Percentiles rank a stretch among this genome's conserved stretches.
These are phyloP conservation scores for Calliopum simillimum DNA, from an alignment of 2,888 invertebrate species.

Conservation along the genomic window DNA sequence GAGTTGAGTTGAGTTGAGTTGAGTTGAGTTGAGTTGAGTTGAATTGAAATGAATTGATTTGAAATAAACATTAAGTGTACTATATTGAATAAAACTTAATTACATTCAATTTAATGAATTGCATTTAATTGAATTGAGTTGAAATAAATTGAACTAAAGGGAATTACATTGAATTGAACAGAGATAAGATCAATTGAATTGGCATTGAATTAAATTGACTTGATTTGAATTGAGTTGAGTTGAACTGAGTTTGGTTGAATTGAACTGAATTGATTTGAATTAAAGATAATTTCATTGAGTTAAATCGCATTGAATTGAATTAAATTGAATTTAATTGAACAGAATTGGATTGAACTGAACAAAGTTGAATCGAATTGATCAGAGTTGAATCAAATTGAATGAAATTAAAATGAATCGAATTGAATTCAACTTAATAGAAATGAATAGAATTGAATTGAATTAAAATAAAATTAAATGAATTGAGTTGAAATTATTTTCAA, in stretches of 20 bases:
- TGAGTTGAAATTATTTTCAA: slow-evolving; percentile 5
- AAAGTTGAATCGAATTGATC: slow-evolving; percentile 14
- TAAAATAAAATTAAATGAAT: too few relatives aligned
- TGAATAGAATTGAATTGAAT: too few relatives aligned
- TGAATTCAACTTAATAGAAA: too few relatives aligned
- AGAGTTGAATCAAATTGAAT: slow-evolving; percentile 12
- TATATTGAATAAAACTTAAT: slow-evolving; percentile 17
- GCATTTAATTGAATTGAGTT: slow-evolving; percentile 16
- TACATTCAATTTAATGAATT: slow-evolving; percentile 19
- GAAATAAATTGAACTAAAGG: slow-evolving; percentile 7
- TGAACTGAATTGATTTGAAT: neutral
- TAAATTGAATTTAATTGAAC: slow-evolving; percentile 5
- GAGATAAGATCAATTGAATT: slow-evolving; percentile 2
- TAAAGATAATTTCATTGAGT: neutral
- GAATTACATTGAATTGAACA: slow-evolving; percentile 15
- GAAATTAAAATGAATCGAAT: too few relatives aligned
- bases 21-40: slow-evolving; percentile 22
- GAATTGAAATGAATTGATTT: slow-evolving; percentile 25
- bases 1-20: slow-evolving; percentile 19
- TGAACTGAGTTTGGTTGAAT: too few relatives aligned
- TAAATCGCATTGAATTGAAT: neutral
- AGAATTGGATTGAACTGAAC: slow-evolving; percentile 8
- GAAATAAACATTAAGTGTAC: slow-evolving; percentile 20
- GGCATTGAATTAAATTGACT: slow-evolving; percentile 3
- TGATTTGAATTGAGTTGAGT: too few relatives aligned